Percentiles rank a stretch among this genome's conserved stretches.
These are phyloP conservation scores for Caenorhabditis plicata DNA, from an alignment of 2,888 invertebrate species.

Conservation along the genomic window DNA sequence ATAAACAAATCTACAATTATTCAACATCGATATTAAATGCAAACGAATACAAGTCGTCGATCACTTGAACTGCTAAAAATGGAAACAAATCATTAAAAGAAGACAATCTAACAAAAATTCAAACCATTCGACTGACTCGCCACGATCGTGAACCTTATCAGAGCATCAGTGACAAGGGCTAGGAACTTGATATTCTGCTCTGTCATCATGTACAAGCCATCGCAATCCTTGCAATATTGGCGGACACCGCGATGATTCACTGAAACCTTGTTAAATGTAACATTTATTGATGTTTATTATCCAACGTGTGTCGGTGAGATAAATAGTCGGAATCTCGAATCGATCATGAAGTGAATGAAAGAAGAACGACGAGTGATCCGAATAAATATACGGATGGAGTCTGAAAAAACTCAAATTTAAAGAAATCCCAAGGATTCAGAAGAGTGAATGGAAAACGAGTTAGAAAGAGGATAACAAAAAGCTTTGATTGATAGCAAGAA, in stretches of 20 bases:
- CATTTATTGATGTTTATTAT: background rate
- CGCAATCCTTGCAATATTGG: slow-evolving; percentile 45
- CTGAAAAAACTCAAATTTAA: slow-evolving; percentile 10
- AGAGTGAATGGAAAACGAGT: slow-evolving; percentile 1
- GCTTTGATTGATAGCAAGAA: background rate
- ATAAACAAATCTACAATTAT: too few species aligned
- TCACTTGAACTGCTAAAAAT: slow-evolving; percentile 10
- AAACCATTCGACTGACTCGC: slow-evolving; percentile 29
- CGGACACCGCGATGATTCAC: slow-evolving; percentile 40
- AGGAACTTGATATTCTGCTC: slow-evolving; percentile 43
- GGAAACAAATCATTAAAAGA: background rate
- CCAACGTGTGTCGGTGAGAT: slow-evolving; percentile 43
- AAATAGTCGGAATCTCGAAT: slow-evolving; percentile 39
- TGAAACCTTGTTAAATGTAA: slow-evolving; percentile 10
- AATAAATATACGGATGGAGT: slow-evolving; percentile 41
- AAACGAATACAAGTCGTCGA: slow-evolving; percentile 26
- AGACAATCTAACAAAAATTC: background rate
- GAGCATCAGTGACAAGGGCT: slow-evolving; percentile 36
- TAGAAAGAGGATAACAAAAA: background rate
- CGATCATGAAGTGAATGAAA: slow-evolving; percentile 33
- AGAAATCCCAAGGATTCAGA: background rate
- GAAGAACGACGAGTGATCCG: slow-evolving; percentile 47
- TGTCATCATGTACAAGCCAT: slow-evolving; percentile 45
- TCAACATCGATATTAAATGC: slow-evolving; percentile 29
- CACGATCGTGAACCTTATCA: slow-evolving; percentile 37